Evolutionary conservation across 2,888 invertebrate species (phyloP).

Genomic region (Bellardia pandia): DNA sequence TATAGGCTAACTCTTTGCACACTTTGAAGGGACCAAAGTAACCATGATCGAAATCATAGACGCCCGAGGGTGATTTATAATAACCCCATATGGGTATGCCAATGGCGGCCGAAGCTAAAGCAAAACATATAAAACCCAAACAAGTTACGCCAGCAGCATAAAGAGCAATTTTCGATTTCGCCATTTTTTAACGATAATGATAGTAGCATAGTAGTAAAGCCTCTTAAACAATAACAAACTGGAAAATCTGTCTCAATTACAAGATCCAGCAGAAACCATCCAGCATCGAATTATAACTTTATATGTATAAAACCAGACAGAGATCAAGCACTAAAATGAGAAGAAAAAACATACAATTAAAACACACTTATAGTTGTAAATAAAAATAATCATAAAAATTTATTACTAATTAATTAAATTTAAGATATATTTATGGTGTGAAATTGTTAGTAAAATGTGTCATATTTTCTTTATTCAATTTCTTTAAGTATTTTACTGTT

Average conservation of each 20-base stretch:
- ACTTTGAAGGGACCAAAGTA: slow-evolving; percentile 95
- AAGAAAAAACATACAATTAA: neutral
- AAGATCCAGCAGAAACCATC: neutral
- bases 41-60: slow-evolving; percentile 89
- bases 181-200: slow-evolving; percentile 80
- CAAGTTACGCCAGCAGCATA: slow-evolving; percentile 84
- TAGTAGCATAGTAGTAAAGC: slow-evolving; percentile 71
- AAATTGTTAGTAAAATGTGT: neutral
- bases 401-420: neutral
- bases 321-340: neutral
- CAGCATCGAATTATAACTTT: neutral
- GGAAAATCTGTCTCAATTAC: neutral
- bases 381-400: neutral
- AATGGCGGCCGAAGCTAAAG: slow-evolving; percentile 92
- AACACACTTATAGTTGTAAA: neutral
- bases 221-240: slow-evolving; percentile 1
- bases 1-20: slow-evolving; percentile 92
- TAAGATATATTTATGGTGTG: neutral
- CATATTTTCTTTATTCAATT: neutral
- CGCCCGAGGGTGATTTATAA: slow-evolving; percentile 87
- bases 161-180: slow-evolving; percentile 83
- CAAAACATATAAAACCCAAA: slow-evolving; percentile 90
- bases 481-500: slow-evolving; percentile 4
- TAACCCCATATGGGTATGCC: slow-evolving; percentile 95
- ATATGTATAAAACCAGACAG: neutral